A percentile compares a stretch with the other conserved stretches of the same genome.
Conservation (phyloP, 2,113 vertebrate genomes). For the Chionomys nivalis region DNA sequence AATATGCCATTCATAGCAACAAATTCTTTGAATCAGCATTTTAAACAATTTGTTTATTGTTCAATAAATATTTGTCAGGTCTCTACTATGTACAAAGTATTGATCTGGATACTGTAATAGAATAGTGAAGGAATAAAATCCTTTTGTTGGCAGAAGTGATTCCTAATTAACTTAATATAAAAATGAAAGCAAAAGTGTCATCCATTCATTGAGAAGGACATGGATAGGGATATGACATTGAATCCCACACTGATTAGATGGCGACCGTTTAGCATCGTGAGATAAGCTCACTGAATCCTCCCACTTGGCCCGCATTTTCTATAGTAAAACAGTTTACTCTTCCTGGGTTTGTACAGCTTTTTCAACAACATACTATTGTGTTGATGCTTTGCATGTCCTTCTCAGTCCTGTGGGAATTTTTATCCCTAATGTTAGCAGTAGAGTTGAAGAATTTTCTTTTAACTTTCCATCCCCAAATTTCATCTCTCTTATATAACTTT, state of each 20-base stretch:
- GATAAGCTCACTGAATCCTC: background rate
- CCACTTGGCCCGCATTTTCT: slow-evolving; percentile 8
- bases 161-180: background rate
- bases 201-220: background rate
- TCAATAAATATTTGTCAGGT: background rate
- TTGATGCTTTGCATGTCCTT: background rate
- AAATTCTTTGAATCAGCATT: background rate
- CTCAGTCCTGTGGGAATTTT: background rate
- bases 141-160: background rate
- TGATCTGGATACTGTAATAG: background rate
- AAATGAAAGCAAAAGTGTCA: slow-evolving; percentile 40
- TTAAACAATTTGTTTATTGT: background rate
- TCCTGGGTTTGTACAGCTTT: slow-evolving; percentile 14
- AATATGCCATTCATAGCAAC: background rate
- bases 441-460: slow-evolving; percentile 44
- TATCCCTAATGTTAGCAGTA: background rate
- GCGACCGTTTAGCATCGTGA: background rate
- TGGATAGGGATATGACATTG: background rate
- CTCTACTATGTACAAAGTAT: background rate
- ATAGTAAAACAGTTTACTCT: background rate
- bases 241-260: background rate
- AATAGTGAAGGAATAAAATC: background rate
- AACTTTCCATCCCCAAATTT: slow-evolving; percentile 44
- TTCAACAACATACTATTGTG: background rate
- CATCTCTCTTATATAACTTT: slow-evolving; percentile 51